Base-by-base conservation (phyloP, 2,888 invertebrate species). In the Hirudinaria manillensis region DNA sequence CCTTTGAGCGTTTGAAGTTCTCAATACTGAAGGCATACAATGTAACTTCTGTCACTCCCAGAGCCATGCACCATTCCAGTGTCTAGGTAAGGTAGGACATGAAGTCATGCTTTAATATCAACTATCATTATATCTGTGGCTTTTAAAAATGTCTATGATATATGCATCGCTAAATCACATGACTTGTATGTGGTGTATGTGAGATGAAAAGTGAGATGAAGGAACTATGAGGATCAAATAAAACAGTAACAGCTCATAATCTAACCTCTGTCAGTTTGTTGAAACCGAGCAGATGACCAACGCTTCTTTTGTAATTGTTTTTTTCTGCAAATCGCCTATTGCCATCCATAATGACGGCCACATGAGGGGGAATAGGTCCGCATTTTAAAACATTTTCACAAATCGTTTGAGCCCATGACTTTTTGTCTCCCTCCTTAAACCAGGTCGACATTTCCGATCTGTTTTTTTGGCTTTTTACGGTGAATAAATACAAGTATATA, bases 1-100 rank as follows among this genome's bases (percentile, higher is more conserved):
- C 91, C 82, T 90, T 87, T 75, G 90, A 91, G 75, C 99, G 88
- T 84, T 97, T 97, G 83, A 97, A 99, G 86, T 99, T 99, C 87
- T 99, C 98, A 84, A 98, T 97, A 85, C 97, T 97, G 85, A 99
- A 98, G 53, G 98, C 98, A 87, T 97, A 99, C 0, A 98, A 93
- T 10, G 99, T 98, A 0, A 98, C 94, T 88, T 98, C 96, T 53
- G 89, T 89, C 78, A 99, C 90, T 16, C 93, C 97, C 76, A 98
- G 87, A 83, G 95, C 92, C 76, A 91, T 87, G 84, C 98, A 99
- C 93, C 93, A 93, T 85, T 91, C 89, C 24, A 80, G 53, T 16
- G 78, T 78, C 79, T 80, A 75, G 3, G 71, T 71, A 16, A 75
- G 34, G 21, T 3, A 75, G 51, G 29, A 21, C 38, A 38, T 68